Evolutionary conservation across 2,113 vertebrate species (phyloP), one percentile per base, ranked within the genome.

Genomic region (Lophochroa leadbeateri): DNA sequence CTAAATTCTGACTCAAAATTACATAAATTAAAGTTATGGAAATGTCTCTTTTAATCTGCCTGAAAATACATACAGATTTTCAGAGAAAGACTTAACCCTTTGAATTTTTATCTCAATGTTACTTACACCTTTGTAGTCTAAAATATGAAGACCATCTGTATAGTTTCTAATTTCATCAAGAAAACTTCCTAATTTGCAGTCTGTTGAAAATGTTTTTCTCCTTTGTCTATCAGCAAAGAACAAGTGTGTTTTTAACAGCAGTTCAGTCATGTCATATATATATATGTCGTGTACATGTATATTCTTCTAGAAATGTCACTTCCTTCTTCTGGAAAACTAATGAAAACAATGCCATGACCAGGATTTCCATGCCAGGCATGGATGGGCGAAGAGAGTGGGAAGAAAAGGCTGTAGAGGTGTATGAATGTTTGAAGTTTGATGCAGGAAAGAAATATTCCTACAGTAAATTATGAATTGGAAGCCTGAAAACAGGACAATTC

Each of bases 1-100:
- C 33, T 80, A 50, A 85, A 82, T 64, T 93, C 80, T 90, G 18
- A 81, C 92, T 92, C 74, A 79, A 63, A 91, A 58, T 47, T 91
- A 47, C 60, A 85, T 95, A 33, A 43, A 41, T 93, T 82, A 84
- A 16, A 47, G 23, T 71, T 74, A 53, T 3, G 61, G 55, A 90
- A 93, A 90, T 41, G 31, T 24, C 60, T 74, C 19, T 78, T 61
- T 17, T 77, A 52, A 43, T 67, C 35, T 76, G 23, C 58, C 60
- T 81, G 65, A 68, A 85, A 87, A 79, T 7, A 58, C 7, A 3
- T 50, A 13, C 3, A 13, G 8, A 23, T 69, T 85, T 61, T 31
- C 44, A 31, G 28, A 82, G 41, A 68, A 80, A 72, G 50, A 28
- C 37, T 92, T 82, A 90, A 90, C n/a, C 15, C 43, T 88, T 43